Evolutionary conservation across 1,140 invertebrate genomes (phyloP).

Genomic region (Eupristina koningsbergeri): DNA sequence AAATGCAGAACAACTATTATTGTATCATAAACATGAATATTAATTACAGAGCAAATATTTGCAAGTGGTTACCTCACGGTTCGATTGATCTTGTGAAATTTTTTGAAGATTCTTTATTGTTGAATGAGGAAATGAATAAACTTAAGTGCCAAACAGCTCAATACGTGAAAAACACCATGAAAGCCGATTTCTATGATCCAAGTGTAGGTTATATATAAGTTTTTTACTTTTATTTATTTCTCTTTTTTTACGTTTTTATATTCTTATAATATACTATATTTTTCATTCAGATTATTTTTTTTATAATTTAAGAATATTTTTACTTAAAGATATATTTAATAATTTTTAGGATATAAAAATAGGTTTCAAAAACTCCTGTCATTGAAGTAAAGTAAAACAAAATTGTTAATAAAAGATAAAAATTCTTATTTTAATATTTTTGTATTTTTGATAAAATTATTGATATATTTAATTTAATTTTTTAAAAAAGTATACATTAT

Average conservation of each 20-base stretch:
- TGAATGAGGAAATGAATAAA: slow-evolving; percentile 52
- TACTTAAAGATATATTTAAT: too few relatives aligned
- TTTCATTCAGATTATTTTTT: not conserved
- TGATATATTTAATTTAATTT: too few relatives aligned
- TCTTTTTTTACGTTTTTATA: not conserved
- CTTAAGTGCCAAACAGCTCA: slow-evolving; percentile 53
- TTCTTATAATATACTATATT: not conserved
- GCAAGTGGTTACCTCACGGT: slow-evolving; percentile 59
- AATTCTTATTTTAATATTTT: too few relatives aligned
- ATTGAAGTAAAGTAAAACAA: too few relatives aligned
- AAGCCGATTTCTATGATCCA: slow-evolving; percentile 5
- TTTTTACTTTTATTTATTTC: not conserved
- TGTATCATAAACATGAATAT: slow-evolving; percentile 52
- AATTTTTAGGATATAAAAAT: too few relatives aligned
- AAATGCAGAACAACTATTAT: not conserved
- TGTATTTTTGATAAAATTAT: too few relatives aligned
- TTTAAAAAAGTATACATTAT: too few relatives aligned
- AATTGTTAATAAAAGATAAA: too few relatives aligned
- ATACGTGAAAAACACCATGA: slow-evolving; percentile 50
- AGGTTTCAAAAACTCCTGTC: too few relatives aligned
- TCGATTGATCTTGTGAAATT: slow-evolving; percentile 53
- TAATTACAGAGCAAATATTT: slow-evolving; percentile 62
- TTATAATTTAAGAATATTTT: not conserved
- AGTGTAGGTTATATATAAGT: too few relatives aligned
- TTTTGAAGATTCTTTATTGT: slow-evolving; percentile 52